Evolutionary conservation across 1,140 invertebrate genomes (phyloP).

Genomic region (Subanguina moxae): DNA sequence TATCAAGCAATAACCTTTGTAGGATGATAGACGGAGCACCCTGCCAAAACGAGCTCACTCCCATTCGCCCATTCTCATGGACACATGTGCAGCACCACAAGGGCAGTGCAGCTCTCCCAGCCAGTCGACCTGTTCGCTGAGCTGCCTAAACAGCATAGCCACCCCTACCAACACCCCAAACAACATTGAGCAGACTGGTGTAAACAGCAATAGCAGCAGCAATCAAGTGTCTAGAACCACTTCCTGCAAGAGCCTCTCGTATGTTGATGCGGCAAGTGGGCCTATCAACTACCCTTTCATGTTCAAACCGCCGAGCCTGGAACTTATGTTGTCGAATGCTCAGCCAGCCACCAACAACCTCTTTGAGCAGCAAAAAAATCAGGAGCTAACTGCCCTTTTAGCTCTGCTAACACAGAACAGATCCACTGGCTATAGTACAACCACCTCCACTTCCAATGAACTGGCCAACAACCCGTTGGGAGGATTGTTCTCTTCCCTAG

Average conservation of each 20-base stretch:
- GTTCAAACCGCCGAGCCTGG: constrained; percentile 4
- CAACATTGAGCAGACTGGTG: constrained; percentile 19
- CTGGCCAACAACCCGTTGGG: neutral
- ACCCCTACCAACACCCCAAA: neutral
- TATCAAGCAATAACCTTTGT: no score
- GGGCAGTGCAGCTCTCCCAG: neutral
- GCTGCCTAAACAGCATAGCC: neutral
- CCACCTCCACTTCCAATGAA: no score
- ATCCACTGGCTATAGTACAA: no score
- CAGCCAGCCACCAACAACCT: constrained; percentile 1
- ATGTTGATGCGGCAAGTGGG: neutral
- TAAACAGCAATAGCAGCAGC: constrained; percentile 17
- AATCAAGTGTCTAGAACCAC: constrained; percentile 8
- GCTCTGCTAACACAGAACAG: neutral
- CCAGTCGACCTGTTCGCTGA: neutral
- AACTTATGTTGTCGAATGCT: constrained; percentile 8
- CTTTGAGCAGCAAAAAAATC: neutral
- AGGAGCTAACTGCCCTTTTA: neutral
- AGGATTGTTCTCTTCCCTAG: constrained; percentile 7
- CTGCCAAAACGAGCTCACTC: constrained; percentile 48
- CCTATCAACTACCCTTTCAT: neutral
- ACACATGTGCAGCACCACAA: constrained; percentile 20
- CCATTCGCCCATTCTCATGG: constrained; percentile 45
- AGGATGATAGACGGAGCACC: constrained; percentile 1
- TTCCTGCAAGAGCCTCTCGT: neutral